phyloP scores from a whole-genome alignment of 2,113 vertebrate species.

The Proterorhinus semilunaris region DNA sequence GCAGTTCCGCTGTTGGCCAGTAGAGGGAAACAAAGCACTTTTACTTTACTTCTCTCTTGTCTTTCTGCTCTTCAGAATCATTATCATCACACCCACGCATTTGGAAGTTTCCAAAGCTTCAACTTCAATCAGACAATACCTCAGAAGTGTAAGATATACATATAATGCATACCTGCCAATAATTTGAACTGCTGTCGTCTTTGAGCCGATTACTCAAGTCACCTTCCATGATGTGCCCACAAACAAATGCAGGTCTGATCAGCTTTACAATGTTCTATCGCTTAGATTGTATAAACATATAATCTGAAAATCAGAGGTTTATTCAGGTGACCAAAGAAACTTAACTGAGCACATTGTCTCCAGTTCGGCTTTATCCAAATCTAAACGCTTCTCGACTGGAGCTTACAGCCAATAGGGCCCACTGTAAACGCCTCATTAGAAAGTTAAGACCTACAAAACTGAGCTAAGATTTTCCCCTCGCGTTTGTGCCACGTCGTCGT shows the following conservation, averaged over 20 bases:
- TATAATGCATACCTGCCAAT: neutral
- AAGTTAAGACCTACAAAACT: too few relatives aligned
- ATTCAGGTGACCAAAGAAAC: too few relatives aligned
- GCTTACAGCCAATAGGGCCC: too few relatives aligned
- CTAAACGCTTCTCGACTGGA: too few relatives aligned
- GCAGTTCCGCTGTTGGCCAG: constrained; percentile 49
- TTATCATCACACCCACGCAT: constrained; percentile 25
- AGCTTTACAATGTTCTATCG: neutral
- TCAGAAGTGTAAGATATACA: neutral
- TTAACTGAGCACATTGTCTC: too few relatives aligned
- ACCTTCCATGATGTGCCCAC: neutral
- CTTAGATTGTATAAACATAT: too few relatives aligned
- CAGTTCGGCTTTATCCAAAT: too few relatives aligned
- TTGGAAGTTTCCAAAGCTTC: constrained; percentile 12
- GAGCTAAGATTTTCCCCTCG: too few relatives aligned
- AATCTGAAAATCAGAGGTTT: too few relatives aligned
- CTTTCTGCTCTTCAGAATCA: constrained; percentile 28
- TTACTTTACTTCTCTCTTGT: constrained; percentile 25
- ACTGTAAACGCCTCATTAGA: too few relatives aligned
- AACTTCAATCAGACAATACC: neutral
- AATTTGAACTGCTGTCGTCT: neutral
- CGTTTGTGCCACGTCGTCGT: too few relatives aligned
- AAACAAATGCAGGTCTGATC: neutral
- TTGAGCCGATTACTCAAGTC: neutral
- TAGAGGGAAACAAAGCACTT: constrained; percentile 74